Evolutionary conservation across 2,797 vertebrate species (phyloP), one percentile per base, ranked within the genome.

Genomic region (Poecilia picta): DNA sequence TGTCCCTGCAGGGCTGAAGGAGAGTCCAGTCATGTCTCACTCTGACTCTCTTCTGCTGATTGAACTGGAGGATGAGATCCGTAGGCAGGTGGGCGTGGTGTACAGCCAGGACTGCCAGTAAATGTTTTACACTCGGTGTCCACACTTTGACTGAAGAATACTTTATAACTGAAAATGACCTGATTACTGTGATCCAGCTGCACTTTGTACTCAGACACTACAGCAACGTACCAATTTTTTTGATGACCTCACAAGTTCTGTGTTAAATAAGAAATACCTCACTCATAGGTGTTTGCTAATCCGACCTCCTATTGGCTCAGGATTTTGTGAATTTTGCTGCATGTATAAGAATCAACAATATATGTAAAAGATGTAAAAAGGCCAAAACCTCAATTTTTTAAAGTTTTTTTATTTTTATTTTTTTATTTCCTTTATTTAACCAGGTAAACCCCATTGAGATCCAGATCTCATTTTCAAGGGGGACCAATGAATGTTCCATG

Each of bases 31-130:
- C 0, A 89, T 96, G 90, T 89, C 95, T 25, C 93, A 96, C 43
- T 79, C 91, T 1, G 94, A 97, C 81, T 96, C 95, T 0, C 79
- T 91, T 0, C 92, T 95, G 46, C 87, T 96, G 77, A 92, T 89
- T 4, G 93, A 95, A 78, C 46, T 96, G 77, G 94, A 95, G 89
- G 95, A 96, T 5, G 95, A 96, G 82, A 82, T 95, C 31, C 91
- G 94, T 25, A 82, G 88, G 41, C 95, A 96, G 87, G 87, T 96
- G 64, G 95, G 96, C 39, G 95, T 96, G 74, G 87, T 89, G 68
- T 96, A 96, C 89, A 91, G 75, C 81, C 95, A 96, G 89, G 95
- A 96, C 90, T 18, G 8, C 10, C 64, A 25, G 64, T 68, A 68
- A 68, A 68, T 68, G 36, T 68, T 68, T 68, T 41, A 68, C 64